Evolutionary conservation across 2,113 vertebrate genomes (phyloP).

Genomic region (Oryzias melastigma): DNA sequence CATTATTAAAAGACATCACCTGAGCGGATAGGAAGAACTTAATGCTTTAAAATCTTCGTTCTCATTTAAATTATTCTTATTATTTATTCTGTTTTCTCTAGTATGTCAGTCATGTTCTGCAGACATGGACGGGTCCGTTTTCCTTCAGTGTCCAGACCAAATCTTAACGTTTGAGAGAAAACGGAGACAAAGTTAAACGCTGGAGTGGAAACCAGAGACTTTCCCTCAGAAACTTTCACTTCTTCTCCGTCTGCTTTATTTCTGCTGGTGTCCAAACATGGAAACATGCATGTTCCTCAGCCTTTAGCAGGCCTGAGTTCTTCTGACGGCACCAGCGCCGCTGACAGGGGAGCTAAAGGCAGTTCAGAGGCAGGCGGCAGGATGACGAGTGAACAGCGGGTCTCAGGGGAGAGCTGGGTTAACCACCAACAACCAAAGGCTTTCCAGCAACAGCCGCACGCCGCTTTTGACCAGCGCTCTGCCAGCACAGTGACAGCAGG

Average conservation of each 20-base stretch:
- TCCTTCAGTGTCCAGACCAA: too few relatives aligned
- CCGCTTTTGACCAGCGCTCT: constrained; percentile 50
- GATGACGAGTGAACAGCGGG: constrained; percentile 44
- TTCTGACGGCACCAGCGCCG: constrained; percentile 50
- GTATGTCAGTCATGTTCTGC: too few relatives aligned
- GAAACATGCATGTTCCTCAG: constrained; percentile 43
- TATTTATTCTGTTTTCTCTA: too few relatives aligned
- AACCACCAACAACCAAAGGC: constrained; percentile 68
- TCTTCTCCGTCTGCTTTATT: constrained; percentile 7
- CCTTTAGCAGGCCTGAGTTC: constrained; percentile 23
- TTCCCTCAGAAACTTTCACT: too few relatives aligned
- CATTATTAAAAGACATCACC: too few relatives aligned
- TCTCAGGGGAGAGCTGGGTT: constrained; percentile 60
- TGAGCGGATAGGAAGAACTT: too few relatives aligned
- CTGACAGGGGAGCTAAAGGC: constrained; percentile 57
- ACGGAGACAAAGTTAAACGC: too few relatives aligned
- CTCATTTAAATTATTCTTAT: too few relatives aligned
- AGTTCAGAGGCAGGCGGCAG: constrained; percentile 50
- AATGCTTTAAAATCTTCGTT: too few relatives aligned
- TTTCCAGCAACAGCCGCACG: constrained; percentile 57
- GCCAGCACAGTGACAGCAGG: constrained; percentile 55
- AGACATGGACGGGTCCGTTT: too few relatives aligned
- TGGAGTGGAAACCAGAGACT: too few relatives aligned
- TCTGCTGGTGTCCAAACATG: constrained; percentile 33
- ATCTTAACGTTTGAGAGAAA: too few relatives aligned